Evolutionary conservation across 2,888 invertebrate species (phyloP).

Genomic region (Leptopilina syphax): DNA sequence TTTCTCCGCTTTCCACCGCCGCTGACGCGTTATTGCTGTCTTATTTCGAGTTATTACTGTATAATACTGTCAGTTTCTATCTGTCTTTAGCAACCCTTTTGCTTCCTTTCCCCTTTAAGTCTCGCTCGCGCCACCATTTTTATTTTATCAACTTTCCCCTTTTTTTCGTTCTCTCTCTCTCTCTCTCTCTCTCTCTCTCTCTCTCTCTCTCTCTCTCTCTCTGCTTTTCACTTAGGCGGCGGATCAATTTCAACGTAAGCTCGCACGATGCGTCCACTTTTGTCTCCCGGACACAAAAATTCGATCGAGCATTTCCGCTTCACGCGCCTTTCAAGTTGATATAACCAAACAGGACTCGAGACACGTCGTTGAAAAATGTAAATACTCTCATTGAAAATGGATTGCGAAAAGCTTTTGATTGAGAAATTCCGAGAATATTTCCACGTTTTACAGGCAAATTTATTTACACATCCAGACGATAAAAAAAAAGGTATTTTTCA

Average conservation of each 20-base stretch:
- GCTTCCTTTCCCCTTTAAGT: not conserved
- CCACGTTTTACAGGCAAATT: too few species aligned
- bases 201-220: not conserved
- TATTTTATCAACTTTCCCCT: constrained; percentile 11
- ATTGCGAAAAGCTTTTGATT: too few species aligned
- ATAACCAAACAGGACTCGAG: constrained; percentile 15
- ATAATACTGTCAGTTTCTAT: not conserved
- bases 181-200: not conserved
- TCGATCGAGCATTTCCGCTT: constrained; percentile 35
- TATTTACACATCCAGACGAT: too few species aligned
- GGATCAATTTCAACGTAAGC: constrained; percentile 32
- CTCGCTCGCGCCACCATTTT: not conserved
- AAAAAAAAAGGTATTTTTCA: too few species aligned
- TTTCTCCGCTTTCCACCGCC: constrained; percentile 17
- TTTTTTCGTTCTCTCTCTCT: constrained; percentile 6
- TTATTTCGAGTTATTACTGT: too few species aligned
- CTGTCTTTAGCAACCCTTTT: constrained; percentile 24
- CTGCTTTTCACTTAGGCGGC: not conserved
- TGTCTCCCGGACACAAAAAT: constrained; percentile 18
- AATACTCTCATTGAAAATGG: not conserved
- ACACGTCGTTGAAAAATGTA: constrained; percentile 9
- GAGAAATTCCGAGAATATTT: too few species aligned
- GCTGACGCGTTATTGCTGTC: too few species aligned
- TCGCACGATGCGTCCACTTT: constrained; percentile 18
- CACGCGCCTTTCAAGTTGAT: constrained; percentile 32